phyloP scores from a whole-genome alignment of 2,797 vertebrate genomes.

The Tolypeutes matacus region DNA sequence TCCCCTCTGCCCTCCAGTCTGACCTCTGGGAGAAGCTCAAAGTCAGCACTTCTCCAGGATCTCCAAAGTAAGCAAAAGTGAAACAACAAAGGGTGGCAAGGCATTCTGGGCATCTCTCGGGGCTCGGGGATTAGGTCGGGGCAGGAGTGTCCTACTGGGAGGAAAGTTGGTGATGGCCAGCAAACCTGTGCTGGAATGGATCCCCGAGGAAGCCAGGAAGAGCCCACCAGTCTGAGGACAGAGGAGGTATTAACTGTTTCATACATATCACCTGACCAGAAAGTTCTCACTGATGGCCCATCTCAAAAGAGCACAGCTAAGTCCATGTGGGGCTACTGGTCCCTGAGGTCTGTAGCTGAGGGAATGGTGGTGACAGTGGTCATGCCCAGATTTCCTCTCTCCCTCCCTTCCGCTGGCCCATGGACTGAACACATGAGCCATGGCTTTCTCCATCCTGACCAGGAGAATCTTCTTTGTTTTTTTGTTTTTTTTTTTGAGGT shows the following conservation, averaged over 20 bases:
- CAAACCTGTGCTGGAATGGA: no score
- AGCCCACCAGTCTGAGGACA: not conserved
- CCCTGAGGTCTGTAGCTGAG: not conserved
- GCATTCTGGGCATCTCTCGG: not conserved
- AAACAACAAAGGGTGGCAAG: not conserved
- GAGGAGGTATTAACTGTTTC: not conserved
- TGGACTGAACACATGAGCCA: not conserved
- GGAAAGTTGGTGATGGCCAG: not conserved
- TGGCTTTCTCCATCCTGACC: not conserved
- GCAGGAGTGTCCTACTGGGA: not conserved
- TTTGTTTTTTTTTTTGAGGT: no score
- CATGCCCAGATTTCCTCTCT: not conserved
- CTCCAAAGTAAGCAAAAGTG: not conserved
- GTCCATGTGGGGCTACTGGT: accelerated
- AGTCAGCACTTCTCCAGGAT: not conserved
- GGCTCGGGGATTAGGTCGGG: not conserved
- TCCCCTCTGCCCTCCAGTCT: not conserved
- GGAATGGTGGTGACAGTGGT: not conserved
- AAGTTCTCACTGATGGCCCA: not conserved
- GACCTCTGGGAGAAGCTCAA: not conserved
- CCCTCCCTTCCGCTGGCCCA: not conserved
- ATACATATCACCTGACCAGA: not conserved
- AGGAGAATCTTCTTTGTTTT: not conserved
- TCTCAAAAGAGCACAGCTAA: not conserved
- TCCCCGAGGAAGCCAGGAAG: not conserved